phyloP scores from a whole-genome alignment of 2,888 invertebrate genomes.

The Orthosia incerta region DNA sequence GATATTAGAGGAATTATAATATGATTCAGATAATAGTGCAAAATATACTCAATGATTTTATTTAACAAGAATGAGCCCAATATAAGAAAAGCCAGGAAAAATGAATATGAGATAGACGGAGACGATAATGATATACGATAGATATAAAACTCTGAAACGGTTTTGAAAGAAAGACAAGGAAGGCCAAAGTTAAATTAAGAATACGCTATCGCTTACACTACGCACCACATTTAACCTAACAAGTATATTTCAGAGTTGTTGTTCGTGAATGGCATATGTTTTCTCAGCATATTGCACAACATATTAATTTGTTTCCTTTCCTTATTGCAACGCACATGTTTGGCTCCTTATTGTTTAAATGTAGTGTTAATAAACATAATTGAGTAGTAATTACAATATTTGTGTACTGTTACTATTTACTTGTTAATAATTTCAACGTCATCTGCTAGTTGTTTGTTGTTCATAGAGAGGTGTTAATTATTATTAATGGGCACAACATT shows the following conservation, averaged over 20 bases:
- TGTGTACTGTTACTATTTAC: constrained; percentile 20
- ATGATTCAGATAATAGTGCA: neutral
- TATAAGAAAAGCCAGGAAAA: neutral
- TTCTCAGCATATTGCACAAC: constrained; percentile 53
- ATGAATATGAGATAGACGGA: neutral
- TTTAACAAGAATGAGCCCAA: no score
- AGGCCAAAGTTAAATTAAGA: neutral
- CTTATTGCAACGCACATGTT: constrained; percentile 44
- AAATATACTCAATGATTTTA: neutral
- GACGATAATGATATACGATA: neutral
- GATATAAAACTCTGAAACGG: neutral
- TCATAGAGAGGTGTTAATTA: constrained; percentile 11
- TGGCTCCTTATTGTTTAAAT: constrained; percentile 42
- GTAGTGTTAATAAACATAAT: constrained; percentile 16
- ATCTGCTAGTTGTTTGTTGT: constrained; percentile 22
- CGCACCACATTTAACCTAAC: constrained; percentile 47
- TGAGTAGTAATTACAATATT: constrained; percentile 25
- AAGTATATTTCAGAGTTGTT: constrained; percentile 53
- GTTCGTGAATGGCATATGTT: constrained; percentile 59
- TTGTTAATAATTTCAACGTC: constrained; percentile 12
- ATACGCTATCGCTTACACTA: constrained; percentile 37
- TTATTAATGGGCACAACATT: neutral
- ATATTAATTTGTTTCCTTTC: constrained; percentile 54
- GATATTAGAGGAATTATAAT: neutral
- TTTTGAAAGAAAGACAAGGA: neutral